Percentiles rank a stretch among this genome's conserved stretches.
These are phyloP conservation scores for Mustela erminea DNA, from an alignment of 2,797 vertebrate species.

Conservation along the genomic window DNA sequence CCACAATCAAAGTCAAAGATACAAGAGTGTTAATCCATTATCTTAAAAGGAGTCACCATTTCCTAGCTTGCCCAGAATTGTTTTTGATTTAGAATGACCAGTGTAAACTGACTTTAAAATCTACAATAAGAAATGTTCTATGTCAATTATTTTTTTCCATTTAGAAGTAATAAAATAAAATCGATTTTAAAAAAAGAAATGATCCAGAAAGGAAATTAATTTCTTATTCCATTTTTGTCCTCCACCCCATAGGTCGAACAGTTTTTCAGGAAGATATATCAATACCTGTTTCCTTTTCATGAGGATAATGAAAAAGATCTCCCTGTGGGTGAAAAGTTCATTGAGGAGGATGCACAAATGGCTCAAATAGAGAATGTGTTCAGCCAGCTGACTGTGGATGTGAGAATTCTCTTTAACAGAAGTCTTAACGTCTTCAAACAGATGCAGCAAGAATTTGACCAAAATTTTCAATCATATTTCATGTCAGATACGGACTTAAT, in stretches of 20 bases:
- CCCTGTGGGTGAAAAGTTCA: slow-evolving; percentile 83
- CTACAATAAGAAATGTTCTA: background rate
- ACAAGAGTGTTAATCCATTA: background rate
- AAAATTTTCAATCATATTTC: slow-evolving; percentile 91
- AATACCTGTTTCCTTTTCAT: slow-evolving; percentile 87
- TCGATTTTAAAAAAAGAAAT: background rate
- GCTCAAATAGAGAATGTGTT: slow-evolving; percentile 91
- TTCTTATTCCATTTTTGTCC: slow-evolving; percentile 53
- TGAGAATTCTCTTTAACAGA: slow-evolving; percentile 90
- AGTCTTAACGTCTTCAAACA: slow-evolving; percentile 90
- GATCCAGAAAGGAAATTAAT: background rate
- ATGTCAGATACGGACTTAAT: slow-evolving; percentile 86
- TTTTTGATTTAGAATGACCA: slow-evolving; percentile 28
- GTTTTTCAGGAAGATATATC: slow-evolving; percentile 92
- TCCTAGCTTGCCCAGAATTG: background rate
- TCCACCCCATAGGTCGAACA: slow-evolving; percentile 89
- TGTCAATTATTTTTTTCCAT: background rate
- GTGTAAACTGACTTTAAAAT: slow-evolving; percentile 25
- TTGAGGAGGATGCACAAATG: slow-evolving; percentile 87
- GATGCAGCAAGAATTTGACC: slow-evolving; percentile 91
- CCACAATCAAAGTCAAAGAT: background rate
- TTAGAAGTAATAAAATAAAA: background rate
- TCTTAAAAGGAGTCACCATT: background rate
- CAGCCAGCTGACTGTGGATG: slow-evolving; percentile 87
- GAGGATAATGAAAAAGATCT: slow-evolving; percentile 81